Conservation (phyloP, 2,113 vertebrate species). For the Odontophorus gujanensis region DNA sequence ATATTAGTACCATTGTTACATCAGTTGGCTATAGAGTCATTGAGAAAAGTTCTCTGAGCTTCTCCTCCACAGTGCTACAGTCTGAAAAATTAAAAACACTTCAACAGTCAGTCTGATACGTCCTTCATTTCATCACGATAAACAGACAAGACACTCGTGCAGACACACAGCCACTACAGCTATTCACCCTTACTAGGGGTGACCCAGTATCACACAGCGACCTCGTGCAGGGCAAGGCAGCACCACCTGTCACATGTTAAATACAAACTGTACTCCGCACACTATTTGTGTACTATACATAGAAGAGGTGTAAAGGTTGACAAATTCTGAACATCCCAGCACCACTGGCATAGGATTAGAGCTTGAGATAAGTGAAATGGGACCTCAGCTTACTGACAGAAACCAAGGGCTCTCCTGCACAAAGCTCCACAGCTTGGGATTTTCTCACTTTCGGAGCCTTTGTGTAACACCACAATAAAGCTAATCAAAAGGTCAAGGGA, state of each 20-base stretch:
- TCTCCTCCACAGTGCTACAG: constrained; percentile 58
- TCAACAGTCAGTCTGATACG: not conserved
- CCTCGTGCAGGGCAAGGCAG: not conserved
- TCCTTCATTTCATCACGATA: not conserved
- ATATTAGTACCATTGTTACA: constrained; percentile 97
- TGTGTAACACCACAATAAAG: not conserved
- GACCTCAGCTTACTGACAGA: not conserved
- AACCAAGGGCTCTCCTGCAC: not conserved
- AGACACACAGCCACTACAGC: not conserved
- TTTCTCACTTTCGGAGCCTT: not conserved
- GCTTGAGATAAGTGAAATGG: not conserved
- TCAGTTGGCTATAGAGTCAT: constrained; percentile 79
- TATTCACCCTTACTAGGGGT: not conserved
- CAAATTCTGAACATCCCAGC: not conserved
- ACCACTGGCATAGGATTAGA: not conserved
- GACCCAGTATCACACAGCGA: not conserved
- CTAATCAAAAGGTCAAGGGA: not conserved
- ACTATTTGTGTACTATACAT: not conserved
- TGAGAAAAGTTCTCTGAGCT: constrained; percentile 70
- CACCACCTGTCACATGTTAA: not conserved
- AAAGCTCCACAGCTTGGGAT: not conserved
- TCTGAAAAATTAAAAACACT: constrained; percentile 54
- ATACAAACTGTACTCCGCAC: not conserved
- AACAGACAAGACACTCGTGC: not conserved
- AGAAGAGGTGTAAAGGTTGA: not conserved